These are phyloP conservation scores for Plutella xylostella DNA, from an alignment of 2,888 invertebrate genomes.

Conservation along the genomic window DNA sequence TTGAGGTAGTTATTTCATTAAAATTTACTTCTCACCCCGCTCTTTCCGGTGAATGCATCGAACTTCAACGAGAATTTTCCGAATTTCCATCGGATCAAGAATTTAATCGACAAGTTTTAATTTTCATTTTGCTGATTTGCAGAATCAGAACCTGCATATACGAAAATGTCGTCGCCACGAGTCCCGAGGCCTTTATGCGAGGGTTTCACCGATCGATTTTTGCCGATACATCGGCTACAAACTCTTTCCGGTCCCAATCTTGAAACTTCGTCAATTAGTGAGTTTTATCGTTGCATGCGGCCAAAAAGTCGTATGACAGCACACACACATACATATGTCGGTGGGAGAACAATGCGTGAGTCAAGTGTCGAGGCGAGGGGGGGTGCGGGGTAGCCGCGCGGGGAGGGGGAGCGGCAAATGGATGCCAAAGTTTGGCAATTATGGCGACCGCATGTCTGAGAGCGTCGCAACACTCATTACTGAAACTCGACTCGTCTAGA, in stretches of 20 bases:
- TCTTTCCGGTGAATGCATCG: not conserved
- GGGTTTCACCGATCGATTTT: too few relatives aligned
- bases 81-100: too few relatives aligned
- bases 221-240: too few relatives aligned
- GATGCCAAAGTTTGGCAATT: conserved; percentile 63
- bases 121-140: too few relatives aligned
- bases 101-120: too few relatives aligned
- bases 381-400: conserved; percentile 40
- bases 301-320: not conserved
- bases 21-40: conserved; percentile 17
- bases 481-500: conserved; percentile 59
- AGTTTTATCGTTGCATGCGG: not conserved
- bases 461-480: conserved; percentile 66
- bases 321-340: conserved; percentile 37
- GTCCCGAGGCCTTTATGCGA: too few relatives aligned
- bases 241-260: not conserved
- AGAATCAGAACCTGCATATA: too few relatives aligned
- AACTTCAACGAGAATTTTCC: not conserved
- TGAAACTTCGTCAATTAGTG: conserved; percentile 8
- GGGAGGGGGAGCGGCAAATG: conserved; percentile 20
- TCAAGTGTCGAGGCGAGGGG: conserved; percentile 43
- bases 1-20: conserved; percentile 62
- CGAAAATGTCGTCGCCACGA: too few relatives aligned
- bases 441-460: conserved; percentile 67
- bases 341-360: conserved; percentile 59